phyloP scores from a whole-genome alignment of 2,888 invertebrate species.

The Brenthis ino region DNA sequence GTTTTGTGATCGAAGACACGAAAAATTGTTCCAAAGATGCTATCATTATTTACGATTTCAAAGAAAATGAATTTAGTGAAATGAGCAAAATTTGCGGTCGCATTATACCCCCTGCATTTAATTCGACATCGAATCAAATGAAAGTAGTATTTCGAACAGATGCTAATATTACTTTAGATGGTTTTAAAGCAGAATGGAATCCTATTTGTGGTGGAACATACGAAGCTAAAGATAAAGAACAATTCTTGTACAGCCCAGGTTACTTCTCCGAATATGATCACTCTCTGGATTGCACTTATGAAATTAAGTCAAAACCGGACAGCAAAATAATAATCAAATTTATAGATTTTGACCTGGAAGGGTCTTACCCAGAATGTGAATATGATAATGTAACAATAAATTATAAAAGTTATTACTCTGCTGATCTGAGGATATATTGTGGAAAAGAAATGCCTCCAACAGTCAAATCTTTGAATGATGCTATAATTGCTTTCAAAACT shows the following conservation, averaged over 20 bases:
- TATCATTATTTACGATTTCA: slow-evolving; percentile 84
- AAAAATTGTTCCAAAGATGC: slow-evolving; percentile 89
- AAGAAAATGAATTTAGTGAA: slow-evolving; percentile 75
- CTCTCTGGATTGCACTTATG: slow-evolving; percentile 85
- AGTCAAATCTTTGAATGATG: slow-evolving; percentile 51
- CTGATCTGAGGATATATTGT: slow-evolving; percentile 49
- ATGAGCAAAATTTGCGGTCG: slow-evolving; percentile 87
- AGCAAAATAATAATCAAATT: slow-evolving; percentile 81
- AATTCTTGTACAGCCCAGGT: slow-evolving; percentile 87
- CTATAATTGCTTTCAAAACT: slow-evolving; percentile 79
- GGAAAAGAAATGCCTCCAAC: slow-evolving; percentile 64
- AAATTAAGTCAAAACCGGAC: slow-evolving; percentile 71
- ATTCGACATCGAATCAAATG: slow-evolving; percentile 85
- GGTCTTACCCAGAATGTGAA: slow-evolving; percentile 59
- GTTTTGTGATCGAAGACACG: slow-evolving; percentile 89
- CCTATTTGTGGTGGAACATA: slow-evolving; percentile 88
- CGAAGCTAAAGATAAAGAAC: slow-evolving; percentile 72
- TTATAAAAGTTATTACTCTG: slow-evolving; percentile 43
- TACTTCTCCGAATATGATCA: slow-evolving; percentile 85
- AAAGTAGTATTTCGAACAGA: slow-evolving; percentile 89
- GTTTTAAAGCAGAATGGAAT: slow-evolving; percentile 86
- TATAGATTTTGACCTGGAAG: slow-evolving; percentile 80
- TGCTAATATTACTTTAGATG: slow-evolving; percentile 84
- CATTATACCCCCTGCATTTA: slow-evolving; percentile 75
- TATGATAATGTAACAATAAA: slow-evolving; percentile 82